Evolutionary conservation across 37 sponge, comb jelly and placozoan genomes (phyloP).

Genomic region (Chondrosia reniformis): DNA sequence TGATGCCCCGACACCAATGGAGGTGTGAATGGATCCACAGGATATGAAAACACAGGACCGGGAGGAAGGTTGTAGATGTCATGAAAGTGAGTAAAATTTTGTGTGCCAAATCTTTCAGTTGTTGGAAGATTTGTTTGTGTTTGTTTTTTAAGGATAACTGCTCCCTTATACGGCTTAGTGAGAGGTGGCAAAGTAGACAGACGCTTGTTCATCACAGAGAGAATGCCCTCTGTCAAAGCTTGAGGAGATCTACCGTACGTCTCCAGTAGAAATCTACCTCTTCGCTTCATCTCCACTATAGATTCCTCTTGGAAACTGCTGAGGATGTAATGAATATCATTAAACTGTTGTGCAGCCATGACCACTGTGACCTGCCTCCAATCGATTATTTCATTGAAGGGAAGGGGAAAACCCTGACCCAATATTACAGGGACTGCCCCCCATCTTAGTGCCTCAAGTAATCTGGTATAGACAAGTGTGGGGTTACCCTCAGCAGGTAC

Average conservation of each 20-base stretch:
- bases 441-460: slow-evolving; percentile 58
- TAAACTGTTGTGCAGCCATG: slow-evolving; percentile 36
- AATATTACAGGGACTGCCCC: slow-evolving; percentile 81
- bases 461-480: slow-evolving; percentile 24
- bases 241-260: slow-evolving; percentile 63
- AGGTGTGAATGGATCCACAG: slow-evolving; percentile 40
- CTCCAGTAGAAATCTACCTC: slow-evolving; percentile 68
- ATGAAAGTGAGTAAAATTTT: slow-evolving; percentile 36
- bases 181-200: slow-evolving; percentile 61
- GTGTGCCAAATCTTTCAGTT: not conserved
- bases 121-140: no score
- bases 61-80: slow-evolving; percentile 67
- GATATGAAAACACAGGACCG: slow-evolving; percentile 57
- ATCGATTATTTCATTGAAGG: slow-evolving; percentile 65
- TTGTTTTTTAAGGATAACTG: not conserved
- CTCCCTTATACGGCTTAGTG: not conserved
- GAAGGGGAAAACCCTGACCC: slow-evolving; percentile 38
- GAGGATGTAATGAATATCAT: slow-evolving; percentile 68
- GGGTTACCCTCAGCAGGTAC: not conserved
- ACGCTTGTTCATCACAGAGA: slow-evolving; percentile 41
- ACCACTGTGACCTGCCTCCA: slow-evolving; percentile 61
- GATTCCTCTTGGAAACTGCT: not conserved
- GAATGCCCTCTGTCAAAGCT: slow-evolving; percentile 23
- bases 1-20: slow-evolving; percentile 53
- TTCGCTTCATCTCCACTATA: slow-evolving; percentile 50